Conservation (phyloP, 2,888 invertebrate species). For the Sphinx pinastri region DNA sequence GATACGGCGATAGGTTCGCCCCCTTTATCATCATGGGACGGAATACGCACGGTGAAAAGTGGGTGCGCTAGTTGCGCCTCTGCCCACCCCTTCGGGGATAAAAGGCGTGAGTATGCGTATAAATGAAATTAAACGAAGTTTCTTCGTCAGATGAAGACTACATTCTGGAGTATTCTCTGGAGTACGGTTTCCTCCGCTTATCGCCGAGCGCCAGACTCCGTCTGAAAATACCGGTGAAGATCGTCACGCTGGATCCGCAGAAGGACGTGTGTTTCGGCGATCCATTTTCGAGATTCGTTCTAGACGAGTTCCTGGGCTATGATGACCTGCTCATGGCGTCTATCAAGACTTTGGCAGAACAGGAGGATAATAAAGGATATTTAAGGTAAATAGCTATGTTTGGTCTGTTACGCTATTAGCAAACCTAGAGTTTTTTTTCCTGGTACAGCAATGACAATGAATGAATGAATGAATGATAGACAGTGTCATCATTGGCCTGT, state of each 20-base stretch:
- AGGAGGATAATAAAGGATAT: slow-evolving; percentile 98
- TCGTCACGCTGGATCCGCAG: slow-evolving; percentile 93
- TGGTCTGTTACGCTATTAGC: neutral
- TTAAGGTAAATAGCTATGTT: slow-evolving; percentile 84
- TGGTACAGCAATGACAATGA: too few relatives aligned
- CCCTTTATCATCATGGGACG: too few relatives aligned
- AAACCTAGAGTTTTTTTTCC: neutral
- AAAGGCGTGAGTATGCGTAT: too few relatives aligned
- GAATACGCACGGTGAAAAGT: too few relatives aligned
- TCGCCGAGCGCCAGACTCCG: slow-evolving; percentile 93
- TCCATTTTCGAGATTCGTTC: slow-evolving; percentile 92
- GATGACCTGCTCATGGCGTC: slow-evolving; percentile 99
- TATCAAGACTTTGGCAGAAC: slow-evolving; percentile 96
- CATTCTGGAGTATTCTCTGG: slow-evolving; percentile 98
- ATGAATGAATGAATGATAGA: too few relatives aligned
- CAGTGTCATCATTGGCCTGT: too few relatives aligned
- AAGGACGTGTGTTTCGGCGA: slow-evolving; percentile 97
- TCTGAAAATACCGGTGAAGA: slow-evolving; percentile 95
- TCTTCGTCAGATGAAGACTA: slow-evolving; percentile 92
- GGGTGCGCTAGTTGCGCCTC: too few relatives aligned
- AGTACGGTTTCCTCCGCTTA: slow-evolving; percentile 97
- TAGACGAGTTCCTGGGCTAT: slow-evolving; percentile 97
- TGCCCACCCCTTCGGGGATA: too few relatives aligned
- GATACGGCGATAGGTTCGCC: too few relatives aligned
- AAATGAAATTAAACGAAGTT: neutral